phyloP scores from a whole-genome alignment of 1,140 invertebrate species.

The Brachionus calyciflorus region DNA sequence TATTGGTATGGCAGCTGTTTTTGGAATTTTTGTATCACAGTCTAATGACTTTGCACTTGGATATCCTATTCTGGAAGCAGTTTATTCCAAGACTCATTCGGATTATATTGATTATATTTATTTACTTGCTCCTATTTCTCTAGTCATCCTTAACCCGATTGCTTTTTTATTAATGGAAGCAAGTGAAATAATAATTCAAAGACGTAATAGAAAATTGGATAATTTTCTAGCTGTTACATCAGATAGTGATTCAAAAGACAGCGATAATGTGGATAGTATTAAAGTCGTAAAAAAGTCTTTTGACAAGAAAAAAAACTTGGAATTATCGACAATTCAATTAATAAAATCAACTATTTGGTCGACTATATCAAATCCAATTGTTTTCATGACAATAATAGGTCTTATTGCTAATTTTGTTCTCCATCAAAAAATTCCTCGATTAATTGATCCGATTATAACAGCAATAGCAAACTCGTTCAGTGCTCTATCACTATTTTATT shows the following conservation, averaged over 20 bases:
- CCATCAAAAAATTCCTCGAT: conserved; percentile 71
- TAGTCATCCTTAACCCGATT: conserved; percentile 86
- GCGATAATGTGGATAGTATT: not conserved
- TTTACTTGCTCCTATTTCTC: conserved; percentile 84
- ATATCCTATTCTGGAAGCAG: conserved; percentile 75
- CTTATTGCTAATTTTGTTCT: conserved; percentile 80
- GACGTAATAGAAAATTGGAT: conserved; percentile 54
- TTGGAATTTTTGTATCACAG: conserved; percentile 90
- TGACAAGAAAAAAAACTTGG: not conserved
- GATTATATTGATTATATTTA: conserved; percentile 87
- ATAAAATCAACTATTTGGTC: conserved; percentile 32
- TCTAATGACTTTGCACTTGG: conserved; percentile 97
- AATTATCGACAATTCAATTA: not conserved
- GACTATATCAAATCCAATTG: conserved; percentile 71
- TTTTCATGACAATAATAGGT: conserved; percentile 87
- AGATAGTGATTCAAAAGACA: conserved; percentile 4
- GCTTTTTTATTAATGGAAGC: conserved; percentile 87
- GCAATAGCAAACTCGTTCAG: conserved; percentile 69
- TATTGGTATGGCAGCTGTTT: conserved; percentile 78
- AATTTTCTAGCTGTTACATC: not conserved
- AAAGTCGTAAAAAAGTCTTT: not conserved
- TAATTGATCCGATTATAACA: conserved; percentile 70
- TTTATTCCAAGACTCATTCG: conserved; percentile 71
- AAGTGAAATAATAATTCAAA: conserved; percentile 63
- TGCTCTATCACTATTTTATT: conserved; percentile 80